Evolutionary conservation across 1,140 invertebrate genomes (phyloP), one percentile per base, ranked within the genome.

Genomic region (Eubasilissa regina): DNA sequence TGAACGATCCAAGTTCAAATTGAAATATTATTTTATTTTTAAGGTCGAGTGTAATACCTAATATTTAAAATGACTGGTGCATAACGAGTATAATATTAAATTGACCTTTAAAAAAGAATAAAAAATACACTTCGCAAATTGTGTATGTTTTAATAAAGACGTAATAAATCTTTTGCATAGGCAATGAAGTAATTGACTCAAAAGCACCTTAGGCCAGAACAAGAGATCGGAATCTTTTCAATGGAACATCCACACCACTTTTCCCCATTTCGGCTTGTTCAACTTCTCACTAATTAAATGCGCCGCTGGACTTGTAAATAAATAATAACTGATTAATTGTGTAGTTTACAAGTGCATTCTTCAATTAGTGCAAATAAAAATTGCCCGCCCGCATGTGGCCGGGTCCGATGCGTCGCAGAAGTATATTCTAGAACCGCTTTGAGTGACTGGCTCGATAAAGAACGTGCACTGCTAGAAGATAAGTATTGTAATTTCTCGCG

Each of bases 121-220:
- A 35, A 35, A 35, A 35, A 35, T 35, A 35, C 6, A 35, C 1
- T 35, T 6, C 25, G 25, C 25, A 35, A 35, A 35, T 35, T 6
- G 25, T 35, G 25, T 35, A 35, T 58, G n/a, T 58, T 55, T 58
- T 25, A 64, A 64, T 64, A 35, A 64, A 64, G 60, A 64, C 60
- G 13, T 68, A 68, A 68, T 68, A 47, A 15, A 45, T 47, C 35
- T 17, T 68, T 68, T 68, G 64, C 64, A 68, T 68, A 68, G 13
- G 64, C 44, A 68, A 68, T 68, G 19, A 68, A 68, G 64, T 68
- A 68, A 68, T 68, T 48, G 64, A 68, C n/a, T 68, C 35, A 0
- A 13, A 19, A 47, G n/a, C 64, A 68, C 64, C 64, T 68, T 21
- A 15, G 44, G 64, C 45, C 45, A 68, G 43, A 68, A 68, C 44